Conservation (phyloP, 2,113 vertebrate species). For the Pampusana beccarii region DNA sequence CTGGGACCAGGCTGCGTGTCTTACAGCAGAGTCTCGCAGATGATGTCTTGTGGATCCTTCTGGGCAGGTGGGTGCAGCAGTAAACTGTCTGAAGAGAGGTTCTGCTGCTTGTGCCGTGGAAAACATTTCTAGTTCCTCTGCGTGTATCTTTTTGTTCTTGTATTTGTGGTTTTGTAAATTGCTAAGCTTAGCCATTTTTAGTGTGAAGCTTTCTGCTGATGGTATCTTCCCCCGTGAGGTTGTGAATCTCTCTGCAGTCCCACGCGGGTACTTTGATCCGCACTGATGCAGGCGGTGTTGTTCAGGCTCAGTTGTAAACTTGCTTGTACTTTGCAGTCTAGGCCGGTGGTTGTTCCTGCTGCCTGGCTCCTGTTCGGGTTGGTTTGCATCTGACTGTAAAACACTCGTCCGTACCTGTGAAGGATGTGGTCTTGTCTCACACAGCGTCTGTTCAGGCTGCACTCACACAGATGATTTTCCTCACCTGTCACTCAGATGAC, state of each 20-base stretch:
- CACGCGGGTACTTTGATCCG: fast-evolving
- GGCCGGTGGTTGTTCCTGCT: not conserved
- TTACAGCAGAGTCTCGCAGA: no score
- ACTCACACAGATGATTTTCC: fast-evolving
- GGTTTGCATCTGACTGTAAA: not conserved
- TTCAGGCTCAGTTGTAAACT: not conserved
- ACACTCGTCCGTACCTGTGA: not conserved
- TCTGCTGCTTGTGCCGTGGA: not conserved
- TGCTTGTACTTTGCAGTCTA: not conserved
- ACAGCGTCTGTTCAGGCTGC: not conserved
- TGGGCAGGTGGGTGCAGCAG: no score
- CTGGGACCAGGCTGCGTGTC: no score
- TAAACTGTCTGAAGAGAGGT: no score
- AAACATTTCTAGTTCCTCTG: not conserved
- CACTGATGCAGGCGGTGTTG: fast-evolving
- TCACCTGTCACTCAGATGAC: not conserved
- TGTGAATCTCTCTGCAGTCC: not conserved
- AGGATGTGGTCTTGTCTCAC: fast-evolving
- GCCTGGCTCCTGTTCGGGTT: not conserved
- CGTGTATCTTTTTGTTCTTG: not conserved
- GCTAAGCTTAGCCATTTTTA: not conserved
- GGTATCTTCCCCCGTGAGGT: not conserved
- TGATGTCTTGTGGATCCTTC: no score
- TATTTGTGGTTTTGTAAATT: not conserved
- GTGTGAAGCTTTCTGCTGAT: not conserved